Evolutionary conservation across 2,888 invertebrate genomes (phyloP).

Genomic region (Xanthia togata): DNA sequence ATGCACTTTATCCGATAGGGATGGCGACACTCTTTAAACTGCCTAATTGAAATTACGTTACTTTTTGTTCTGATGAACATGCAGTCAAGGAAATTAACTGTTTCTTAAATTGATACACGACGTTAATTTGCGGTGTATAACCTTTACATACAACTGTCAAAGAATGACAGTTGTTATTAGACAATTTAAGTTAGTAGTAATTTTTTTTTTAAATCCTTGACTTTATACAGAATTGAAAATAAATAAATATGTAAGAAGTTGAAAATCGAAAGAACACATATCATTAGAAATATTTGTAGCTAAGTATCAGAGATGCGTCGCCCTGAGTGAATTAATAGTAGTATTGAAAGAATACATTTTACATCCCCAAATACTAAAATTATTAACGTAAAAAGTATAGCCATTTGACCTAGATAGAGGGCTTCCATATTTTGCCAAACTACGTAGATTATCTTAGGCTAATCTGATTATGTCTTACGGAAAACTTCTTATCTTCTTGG

Average conservation of each 20-base stretch:
- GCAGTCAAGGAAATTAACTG: neutral
- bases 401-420: slow-evolving; percentile 2
- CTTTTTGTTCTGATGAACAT: neutral
- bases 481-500: slow-evolving; percentile 31
- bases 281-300: neutral
- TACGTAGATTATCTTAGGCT: slow-evolving; percentile 36
- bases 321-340: neutral
- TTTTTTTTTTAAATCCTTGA: neutral
- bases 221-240: neutral
- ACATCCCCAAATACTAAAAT: neutral
- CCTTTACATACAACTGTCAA: neutral
- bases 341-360: neutral
- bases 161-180: neutral
- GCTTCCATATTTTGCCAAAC: slow-evolving; percentile 11
- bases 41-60: slow-evolving; percentile 2
- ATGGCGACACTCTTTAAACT: no score
- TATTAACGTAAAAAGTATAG: neutral
- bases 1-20: no score
- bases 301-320: neutral
- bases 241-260: neutral
- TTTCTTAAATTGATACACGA: neutral
- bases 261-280: neutral
- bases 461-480: slow-evolving; percentile 28
- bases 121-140: neutral
- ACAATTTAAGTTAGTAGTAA: neutral